Conservation (phyloP, 2,113 vertebrate species). For the Gasterosteus aculeatus region DNA sequence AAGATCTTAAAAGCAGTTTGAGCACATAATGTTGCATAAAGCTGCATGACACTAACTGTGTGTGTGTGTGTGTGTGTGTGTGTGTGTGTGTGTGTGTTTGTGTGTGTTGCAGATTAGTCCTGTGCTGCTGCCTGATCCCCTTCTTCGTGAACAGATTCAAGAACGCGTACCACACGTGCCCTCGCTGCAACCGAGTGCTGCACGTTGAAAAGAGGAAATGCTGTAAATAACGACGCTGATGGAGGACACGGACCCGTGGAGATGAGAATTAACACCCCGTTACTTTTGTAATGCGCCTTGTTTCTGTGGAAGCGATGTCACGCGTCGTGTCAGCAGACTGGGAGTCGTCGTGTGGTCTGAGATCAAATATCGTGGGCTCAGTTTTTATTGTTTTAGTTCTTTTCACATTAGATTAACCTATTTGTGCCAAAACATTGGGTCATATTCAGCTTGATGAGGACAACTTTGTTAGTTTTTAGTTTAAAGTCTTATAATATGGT, state of each 20-base stretch:
- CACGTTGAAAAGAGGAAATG: constrained; percentile 79
- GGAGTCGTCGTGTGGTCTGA: constrained; percentile 28
- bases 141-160: constrained; percentile 81
- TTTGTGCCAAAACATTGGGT: background rate
- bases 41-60: background rate
- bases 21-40: background rate
- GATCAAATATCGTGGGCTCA: background rate
- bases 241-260: constrained; percentile 22
- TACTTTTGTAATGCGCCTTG: constrained; percentile 9
- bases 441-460: background rate
- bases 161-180: constrained; percentile 81
- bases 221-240: constrained; percentile 66
- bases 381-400: background rate
- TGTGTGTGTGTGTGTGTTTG: constrained; percentile 33
- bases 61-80: constrained; percentile 37
- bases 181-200: constrained; percentile 76
- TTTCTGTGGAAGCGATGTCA: constrained; percentile 51
- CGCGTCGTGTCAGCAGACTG: constrained; percentile 17
- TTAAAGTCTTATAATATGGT: background rate
- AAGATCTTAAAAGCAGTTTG: background rate
- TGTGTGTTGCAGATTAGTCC: constrained; percentile 69
- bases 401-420: background rate
- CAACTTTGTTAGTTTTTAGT: background rate
- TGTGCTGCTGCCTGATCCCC: constrained; percentile 83
- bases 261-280: constrained; percentile 24